These are phyloP conservation scores for Phoxinus phoxinus DNA, from an alignment of 2,113 vertebrate species.

Conservation along the genomic window DNA sequence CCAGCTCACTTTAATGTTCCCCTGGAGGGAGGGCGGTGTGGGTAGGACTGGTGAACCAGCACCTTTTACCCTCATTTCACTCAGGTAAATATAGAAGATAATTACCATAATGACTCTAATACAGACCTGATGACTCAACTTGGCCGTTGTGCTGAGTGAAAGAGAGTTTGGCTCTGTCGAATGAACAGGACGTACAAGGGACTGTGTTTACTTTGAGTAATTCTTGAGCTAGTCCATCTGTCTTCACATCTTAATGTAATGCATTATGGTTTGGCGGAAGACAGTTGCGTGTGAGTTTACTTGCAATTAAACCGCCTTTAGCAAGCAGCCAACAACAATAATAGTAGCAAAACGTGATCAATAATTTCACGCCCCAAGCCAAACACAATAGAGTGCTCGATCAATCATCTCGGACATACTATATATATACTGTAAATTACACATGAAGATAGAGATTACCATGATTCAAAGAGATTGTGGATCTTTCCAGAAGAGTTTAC, in stretches of 20 bases:
- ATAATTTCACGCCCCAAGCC: not conserved
- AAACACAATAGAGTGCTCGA: not conserved
- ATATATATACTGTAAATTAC: not conserved
- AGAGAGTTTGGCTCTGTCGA: slow-evolving; percentile 66
- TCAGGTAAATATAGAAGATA: slow-evolving; percentile 80
- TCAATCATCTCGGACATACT: not conserved
- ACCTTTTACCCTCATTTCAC: slow-evolving; percentile 73
- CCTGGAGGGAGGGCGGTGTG: slow-evolving; percentile 53
- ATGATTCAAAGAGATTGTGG: not conserved
- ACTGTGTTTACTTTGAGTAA: slow-evolving; percentile 44
- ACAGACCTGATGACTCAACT: slow-evolving; percentile 74
- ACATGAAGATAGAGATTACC: not conserved
- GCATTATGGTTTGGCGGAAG: not conserved
- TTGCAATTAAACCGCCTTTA: not conserved
- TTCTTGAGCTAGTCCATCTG: not conserved
- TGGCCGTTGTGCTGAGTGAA: slow-evolving; percentile 62
- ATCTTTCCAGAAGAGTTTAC: not conserved
- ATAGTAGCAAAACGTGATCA: slow-evolving; percentile 12
- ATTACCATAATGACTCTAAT: slow-evolving; percentile 79
- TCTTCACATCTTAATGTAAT: not conserved
- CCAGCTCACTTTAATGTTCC: slow-evolving; percentile 62
- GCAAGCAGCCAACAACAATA: not conserved
- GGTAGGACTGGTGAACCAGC: slow-evolving; percentile 56
- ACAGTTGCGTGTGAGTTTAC: not conserved
- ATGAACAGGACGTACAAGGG: slow-evolving; percentile 62